phyloP scores from a whole-genome alignment of 2,113 vertebrate genomes.

The Petrocephalus microphthalmus region DNA sequence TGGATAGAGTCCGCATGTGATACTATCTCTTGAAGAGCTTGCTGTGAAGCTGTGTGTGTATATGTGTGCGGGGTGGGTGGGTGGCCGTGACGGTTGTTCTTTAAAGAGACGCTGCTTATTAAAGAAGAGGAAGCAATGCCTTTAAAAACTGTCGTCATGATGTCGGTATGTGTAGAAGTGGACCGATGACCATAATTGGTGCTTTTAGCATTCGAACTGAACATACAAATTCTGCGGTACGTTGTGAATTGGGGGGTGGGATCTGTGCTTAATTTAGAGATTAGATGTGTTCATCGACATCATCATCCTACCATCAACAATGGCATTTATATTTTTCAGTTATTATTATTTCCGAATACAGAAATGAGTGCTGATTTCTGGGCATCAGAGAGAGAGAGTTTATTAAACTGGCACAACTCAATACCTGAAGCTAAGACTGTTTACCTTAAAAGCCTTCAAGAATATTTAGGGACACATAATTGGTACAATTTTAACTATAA shows the following conservation, averaged over 20 bases:
- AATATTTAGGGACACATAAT: neutral
- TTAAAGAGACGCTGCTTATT: neutral
- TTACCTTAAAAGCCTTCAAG: neutral
- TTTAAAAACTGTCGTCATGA: neutral
- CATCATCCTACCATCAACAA: neutral
- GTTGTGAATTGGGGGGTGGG: neutral
- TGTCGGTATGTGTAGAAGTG: neutral
- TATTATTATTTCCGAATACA: neutral
- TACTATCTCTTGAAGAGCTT: neutral
- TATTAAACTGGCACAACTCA: neutral
- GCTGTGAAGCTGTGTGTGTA: neutral
- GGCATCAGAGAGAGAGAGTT: neutral
- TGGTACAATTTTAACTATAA: neutral
- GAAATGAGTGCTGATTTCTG: neutral
- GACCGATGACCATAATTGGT: neutral
- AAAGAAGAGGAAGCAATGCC: neutral
- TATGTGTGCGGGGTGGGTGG: too few species aligned
- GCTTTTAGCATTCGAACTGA: neutral
- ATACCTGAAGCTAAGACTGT: neutral
- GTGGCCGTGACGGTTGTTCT: too few species aligned
- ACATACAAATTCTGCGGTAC: neutral
- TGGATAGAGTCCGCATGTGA: neutral
- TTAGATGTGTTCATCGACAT: neutral
- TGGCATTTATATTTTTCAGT: too few species aligned
- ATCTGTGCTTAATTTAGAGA: neutral